A percentile compares a stretch with the other conserved stretches of the same genome.
phyloP scores from a whole-genome alignment of 2,888 invertebrate species.

The Trachelus troglodyta region DNA sequence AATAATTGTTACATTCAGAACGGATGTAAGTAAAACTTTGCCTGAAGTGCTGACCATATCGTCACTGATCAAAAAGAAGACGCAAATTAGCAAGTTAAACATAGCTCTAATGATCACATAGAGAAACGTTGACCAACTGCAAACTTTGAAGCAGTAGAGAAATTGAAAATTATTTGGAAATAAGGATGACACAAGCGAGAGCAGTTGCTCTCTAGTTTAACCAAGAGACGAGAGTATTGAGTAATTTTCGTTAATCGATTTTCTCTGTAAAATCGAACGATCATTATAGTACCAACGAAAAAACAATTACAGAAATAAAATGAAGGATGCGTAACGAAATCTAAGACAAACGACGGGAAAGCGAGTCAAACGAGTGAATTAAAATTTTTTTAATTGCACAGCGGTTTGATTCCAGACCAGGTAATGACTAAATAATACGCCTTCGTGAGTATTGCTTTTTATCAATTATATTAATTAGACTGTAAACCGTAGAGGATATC shows the following conservation, averaged over 20 bases:
- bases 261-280: not conserved
- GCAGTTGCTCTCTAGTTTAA: not conserved
- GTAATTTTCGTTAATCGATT: not conserved
- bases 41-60: not conserved
- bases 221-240: not conserved
- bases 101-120: not conserved
- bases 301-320: not conserved
- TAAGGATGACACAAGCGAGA: conserved; percentile 2
- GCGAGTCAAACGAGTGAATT: not conserved
- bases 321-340: not conserved
- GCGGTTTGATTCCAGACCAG: not conserved
- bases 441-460: not conserved
- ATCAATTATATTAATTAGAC: not conserved
- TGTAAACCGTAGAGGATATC: not conserved
- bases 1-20: conserved; percentile 1
- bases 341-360: not conserved
- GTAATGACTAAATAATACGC: not conserved
- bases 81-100: not conserved
- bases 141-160: not conserved
- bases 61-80: not conserved
- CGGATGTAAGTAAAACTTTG: not conserved
- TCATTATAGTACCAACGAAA: not conserved
- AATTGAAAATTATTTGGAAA: conserved; percentile 2
- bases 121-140: not conserved
- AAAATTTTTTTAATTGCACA: not conserved